Evolutionary conservation across 2,113 vertebrate species (phyloP).

Genomic region (Pterocles gutturalis): DNA sequence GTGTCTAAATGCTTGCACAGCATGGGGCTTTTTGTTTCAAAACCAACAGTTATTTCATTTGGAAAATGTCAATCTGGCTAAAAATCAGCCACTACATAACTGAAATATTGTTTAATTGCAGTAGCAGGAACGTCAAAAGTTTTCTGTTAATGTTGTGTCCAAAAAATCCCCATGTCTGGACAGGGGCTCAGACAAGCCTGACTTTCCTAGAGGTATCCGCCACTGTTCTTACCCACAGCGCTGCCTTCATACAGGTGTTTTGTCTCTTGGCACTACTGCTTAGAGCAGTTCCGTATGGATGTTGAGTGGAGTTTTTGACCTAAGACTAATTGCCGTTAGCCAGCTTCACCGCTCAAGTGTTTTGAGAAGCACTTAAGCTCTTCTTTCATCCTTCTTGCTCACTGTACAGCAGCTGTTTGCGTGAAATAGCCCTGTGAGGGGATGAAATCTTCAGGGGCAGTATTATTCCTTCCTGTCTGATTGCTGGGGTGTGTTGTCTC

Average conservation of each 20-base stretch:
- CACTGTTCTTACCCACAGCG: background rate
- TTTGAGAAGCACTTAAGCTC: background rate
- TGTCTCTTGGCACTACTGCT: background rate
- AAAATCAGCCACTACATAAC: background rate
- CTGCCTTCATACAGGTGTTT: background rate
- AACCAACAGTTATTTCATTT: background rate
- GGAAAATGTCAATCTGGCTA: background rate
- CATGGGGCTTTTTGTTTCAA: background rate
- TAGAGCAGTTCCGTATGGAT: background rate
- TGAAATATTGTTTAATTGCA: background rate
- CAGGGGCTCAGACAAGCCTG: background rate
- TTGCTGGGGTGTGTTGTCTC: background rate
- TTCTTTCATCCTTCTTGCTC: background rate
- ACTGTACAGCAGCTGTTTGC: background rate
- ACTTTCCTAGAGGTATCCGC: background rate
- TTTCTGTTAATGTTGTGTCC: background rate
- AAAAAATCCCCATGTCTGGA: background rate
- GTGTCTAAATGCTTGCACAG: background rate
- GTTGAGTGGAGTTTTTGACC: background rate
- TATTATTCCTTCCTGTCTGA: background rate
- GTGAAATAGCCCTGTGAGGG: background rate
- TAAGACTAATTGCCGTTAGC: background rate
- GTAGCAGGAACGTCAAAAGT: background rate
- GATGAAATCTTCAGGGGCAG: background rate
- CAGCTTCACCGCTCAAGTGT: background rate